phyloP scores from a whole-genome alignment of 2,797 vertebrate genomes.

The Aeoliscus strigatus region DNA sequence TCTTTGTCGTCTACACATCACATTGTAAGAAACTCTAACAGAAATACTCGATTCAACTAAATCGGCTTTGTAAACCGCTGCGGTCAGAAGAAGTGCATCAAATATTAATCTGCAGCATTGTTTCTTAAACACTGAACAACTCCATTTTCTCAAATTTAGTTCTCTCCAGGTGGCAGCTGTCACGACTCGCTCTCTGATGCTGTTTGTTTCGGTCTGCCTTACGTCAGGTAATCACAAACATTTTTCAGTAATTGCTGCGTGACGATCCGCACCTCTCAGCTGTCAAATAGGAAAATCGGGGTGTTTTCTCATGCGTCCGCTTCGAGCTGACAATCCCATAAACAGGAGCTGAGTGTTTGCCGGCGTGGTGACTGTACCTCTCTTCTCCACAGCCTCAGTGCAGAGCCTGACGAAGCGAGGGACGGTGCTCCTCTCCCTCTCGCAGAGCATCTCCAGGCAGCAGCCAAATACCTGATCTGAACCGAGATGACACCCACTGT shows the following conservation, averaged over 20 bases:
- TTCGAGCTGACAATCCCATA: conserved; percentile 20
- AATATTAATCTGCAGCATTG: conserved; percentile 46
- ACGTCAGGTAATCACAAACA: conserved; percentile 31
- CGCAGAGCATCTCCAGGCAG: conserved; percentile 85
- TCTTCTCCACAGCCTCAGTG: conserved; percentile 82
- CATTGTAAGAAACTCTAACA: too few species aligned
- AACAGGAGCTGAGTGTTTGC: conserved; percentile 14
- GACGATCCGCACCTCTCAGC: too few species aligned
- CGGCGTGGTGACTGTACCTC: conserved; percentile 70
- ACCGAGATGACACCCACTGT: conserved; percentile 36
- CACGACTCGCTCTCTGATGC: conserved; percentile 16
- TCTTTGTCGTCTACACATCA: too few species aligned
- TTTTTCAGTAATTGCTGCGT: too few species aligned
- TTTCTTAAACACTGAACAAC: conserved; percentile 40
- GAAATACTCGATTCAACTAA: conserved; percentile 53
- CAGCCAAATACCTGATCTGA: conserved; percentile 95
- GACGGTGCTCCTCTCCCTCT: conserved; percentile 79
- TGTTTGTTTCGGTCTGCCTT: neutral
- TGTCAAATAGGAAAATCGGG: too few species aligned
- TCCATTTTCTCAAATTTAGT: conserved; percentile 59
- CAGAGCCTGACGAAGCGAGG: conserved; percentile 88
- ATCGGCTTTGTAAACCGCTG: conserved; percentile 30
- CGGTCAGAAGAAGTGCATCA: too few species aligned
- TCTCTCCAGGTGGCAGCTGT: conserved; percentile 51
- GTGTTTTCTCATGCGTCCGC: conserved; percentile 15